Percentiles rank a stretch among this genome's conserved stretches.
Conservation (phyloP, 2,888 invertebrate species). For the Thymelicus acteon region DNA sequence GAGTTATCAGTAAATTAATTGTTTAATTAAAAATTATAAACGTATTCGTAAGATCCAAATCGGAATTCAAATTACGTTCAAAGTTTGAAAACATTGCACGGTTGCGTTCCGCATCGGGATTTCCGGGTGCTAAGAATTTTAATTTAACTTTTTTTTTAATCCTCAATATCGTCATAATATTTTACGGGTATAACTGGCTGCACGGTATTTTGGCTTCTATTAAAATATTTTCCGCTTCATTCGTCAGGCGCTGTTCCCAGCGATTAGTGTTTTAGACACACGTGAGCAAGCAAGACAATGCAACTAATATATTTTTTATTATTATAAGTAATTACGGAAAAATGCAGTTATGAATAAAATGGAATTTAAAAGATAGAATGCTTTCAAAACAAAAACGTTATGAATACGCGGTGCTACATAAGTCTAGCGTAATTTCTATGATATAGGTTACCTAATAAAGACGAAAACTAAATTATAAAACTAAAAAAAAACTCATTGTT, state of each 20-base stretch:
- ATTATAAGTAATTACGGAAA: not conserved
- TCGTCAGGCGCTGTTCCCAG: conserved; percentile 76
- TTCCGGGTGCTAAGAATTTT: conserved; percentile 73
- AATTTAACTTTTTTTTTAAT: conserved; percentile 64
- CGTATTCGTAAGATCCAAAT: not conserved
- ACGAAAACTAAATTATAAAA: too few relatives aligned
- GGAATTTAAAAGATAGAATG: not conserved
- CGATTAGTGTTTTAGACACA: conserved; percentile 72
- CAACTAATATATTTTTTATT: conserved; percentile 25
- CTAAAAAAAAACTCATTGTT: too few relatives aligned
- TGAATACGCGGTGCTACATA: not conserved
- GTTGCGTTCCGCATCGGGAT: conserved; percentile 63
- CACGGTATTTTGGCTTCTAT: conserved; percentile 81
- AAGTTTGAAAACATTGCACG: conserved; percentile 66
- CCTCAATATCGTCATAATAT: conserved; percentile 77
- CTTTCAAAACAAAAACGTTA: not conserved
- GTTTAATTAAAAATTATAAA: too few relatives aligned
- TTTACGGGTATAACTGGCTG: conserved; percentile 68
- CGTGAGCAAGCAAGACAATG: conserved; percentile 49
- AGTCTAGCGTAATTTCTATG: too few relatives aligned
- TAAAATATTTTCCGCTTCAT: conserved; percentile 83
- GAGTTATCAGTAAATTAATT: too few relatives aligned
- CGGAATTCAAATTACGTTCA: conserved; percentile 40
- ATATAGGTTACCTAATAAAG: too few relatives aligned
- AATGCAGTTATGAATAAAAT: not conserved